Evolutionary conservation across 2,888 invertebrate genomes (phyloP), one percentile per base, ranked within the genome.

Genomic region (Siphlonurus alternatus): DNA sequence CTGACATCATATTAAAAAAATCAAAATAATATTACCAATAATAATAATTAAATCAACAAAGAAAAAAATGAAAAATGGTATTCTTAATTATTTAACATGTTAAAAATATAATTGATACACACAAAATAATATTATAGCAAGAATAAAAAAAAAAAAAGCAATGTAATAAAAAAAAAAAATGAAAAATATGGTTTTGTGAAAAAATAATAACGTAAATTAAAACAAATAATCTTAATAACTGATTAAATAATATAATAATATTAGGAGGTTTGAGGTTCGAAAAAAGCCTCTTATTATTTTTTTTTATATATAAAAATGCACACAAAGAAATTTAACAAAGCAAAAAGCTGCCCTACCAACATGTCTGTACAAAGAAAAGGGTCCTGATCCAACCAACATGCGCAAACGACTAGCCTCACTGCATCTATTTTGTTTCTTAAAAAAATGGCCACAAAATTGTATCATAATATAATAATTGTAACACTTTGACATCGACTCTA

Each of bases 271-370:
- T 23, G 3, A 61, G 38, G 61, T 25, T 24, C 24, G 61, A 61
- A 38, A 61, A 18, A 25, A 38, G 18, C 61, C 22, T 22, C 24
- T 60, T 60, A 60, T 60, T 60, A 24, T 60, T 60, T 60, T 60
- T 60, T 20, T 60, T 60, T 60, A 25, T 25, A 24, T 25, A 61
- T 24, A 61, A 61, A 61, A 61, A 61, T 61, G 18, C 24, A n/a
- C 23, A 19, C 61, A 20, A 59, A 59, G 3, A 23, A 22, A 60
- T 20, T 20, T 5, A 23, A 60, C 23, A 60, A 5, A 3, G 56
- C 22, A 56, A 18, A 60, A 20, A 59, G 19, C 38, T 38, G 38
- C 38, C 38, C 38, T 38, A 38, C 38, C 38, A 38, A 38, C 38
- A 38, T 38, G 38, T 38, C 38, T 38, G 5, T 19, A 25, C 38